Evolutionary conservation across 2,113 vertebrate genomes (phyloP), one percentile per base, ranked within the genome.

Genomic region (Thalassoma bifasciatum): DNA sequence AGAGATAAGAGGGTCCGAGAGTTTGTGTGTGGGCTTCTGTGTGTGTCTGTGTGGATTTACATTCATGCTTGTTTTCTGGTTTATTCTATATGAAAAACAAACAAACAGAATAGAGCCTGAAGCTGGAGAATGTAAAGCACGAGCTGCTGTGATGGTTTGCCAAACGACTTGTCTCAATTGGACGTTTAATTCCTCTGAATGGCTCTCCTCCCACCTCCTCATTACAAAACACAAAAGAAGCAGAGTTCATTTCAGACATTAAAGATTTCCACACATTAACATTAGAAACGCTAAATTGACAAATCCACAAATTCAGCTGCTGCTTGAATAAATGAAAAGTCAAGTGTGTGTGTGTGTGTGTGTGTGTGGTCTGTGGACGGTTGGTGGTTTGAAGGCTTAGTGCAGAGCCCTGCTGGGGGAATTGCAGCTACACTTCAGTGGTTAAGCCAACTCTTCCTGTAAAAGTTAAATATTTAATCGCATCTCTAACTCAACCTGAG

Each of bases 391-490:
- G 23, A 52, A 30, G 37, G 53, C 24, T 42, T 36, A 71, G 46
- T 9, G 26, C 44, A 22, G 9, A 56, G 19, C 14, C 57, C 50
- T 50, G 36, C 65, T 1, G 0, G 24, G 26, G 44, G 36, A 46
- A 34, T 9, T 50, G 21, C 40, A 62, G 50, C 30, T 16, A 22
- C 51, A 40, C 16, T 34, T 2, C 5, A 8, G 22, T 38, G 21
- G 44, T 24, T 54, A 60, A 38, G 44, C 46, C 30, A 52, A 26
- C n/a, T 10, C 64, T 57, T 46, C 37, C 26, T 82, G 57, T 52
- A 52, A 72, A 36, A 0, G 5, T 62, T 62, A 30, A 76, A 69
- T 75, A 76, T 80, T 72, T 57, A 24, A 59, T 59, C 44, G 23
- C 22, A 3, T 63, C 26, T 17, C 38, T 30, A n/a, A 1, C 19